These are phyloP conservation scores for Mystacides longicornis DNA, from an alignment of 2,888 invertebrate species.

Conservation along the genomic window DNA sequence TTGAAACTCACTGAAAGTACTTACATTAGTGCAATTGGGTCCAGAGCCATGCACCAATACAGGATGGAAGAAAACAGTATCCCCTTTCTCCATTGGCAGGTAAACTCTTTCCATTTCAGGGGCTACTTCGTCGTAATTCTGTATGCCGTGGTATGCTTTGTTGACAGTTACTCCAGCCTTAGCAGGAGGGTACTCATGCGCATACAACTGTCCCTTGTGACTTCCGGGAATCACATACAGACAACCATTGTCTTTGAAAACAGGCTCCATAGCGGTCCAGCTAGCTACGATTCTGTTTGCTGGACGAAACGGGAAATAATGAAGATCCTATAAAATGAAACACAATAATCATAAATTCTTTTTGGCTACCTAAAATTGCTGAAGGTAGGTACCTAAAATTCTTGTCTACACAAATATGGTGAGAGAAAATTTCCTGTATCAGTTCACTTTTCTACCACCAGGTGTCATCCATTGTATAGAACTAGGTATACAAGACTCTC, in stretches of 20 bases:
- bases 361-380: too few species aligned
- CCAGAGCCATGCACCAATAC: slow-evolving; percentile 82
- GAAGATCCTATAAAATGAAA: slow-evolving; percentile 57
- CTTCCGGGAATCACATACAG: slow-evolving; percentile 75
- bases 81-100: slow-evolving; percentile 75
- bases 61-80: slow-evolving; percentile 85
- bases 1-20: too few species aligned
- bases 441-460: too few species aligned
- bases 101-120: slow-evolving; percentile 39
- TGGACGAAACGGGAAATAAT: slow-evolving; percentile 83
- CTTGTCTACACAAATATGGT: too few species aligned
- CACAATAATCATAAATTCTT: not conserved
- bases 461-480: too few species aligned
- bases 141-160: slow-evolving; percentile 63
- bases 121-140: slow-evolving; percentile 39
- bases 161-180: slow-evolving; percentile 45
- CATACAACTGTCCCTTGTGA: slow-evolving; percentile 54
- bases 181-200: slow-evolving; percentile 65
- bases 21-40: slow-evolving; percentile 50
- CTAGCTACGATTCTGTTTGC: slow-evolving; percentile 71
- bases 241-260: slow-evolving; percentile 70
- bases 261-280: slow-evolving; percentile 83
- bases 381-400: too few species aligned
- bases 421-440: too few species aligned
- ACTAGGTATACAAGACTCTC: too few species aligned